Evolutionary conservation across 2,888 invertebrate genomes (phyloP), one percentile per base, ranked within the genome.

Genomic region (Liodrosophila aerea): DNA sequence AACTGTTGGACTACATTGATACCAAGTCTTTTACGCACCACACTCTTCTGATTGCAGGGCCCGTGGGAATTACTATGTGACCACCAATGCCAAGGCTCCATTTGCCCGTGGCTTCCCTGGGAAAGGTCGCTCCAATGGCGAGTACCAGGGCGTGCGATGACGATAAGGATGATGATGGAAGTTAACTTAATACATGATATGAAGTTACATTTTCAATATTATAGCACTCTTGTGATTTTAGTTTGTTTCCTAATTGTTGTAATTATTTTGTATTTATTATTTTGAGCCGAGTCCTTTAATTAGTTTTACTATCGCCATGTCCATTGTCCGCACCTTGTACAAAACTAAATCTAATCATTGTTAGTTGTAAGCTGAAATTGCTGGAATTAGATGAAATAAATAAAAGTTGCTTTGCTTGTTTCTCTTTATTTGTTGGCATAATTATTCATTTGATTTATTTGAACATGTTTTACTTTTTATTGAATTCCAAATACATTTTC

Each of bases 21-120:
- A n/a, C n/a, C n/a, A n/a, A n/a, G n/a, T n/a, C n/a, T n/a, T n/a
- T n/a, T n/a, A n/a, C n/a, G n/a, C n/a, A n/a, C n/a, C n/a, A n/a
- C n/a, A n/a, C n/a, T n/a, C n/a, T n/a, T n/a, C n/a, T n/a, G n/a
- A n/a, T 18, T 90, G 0, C 90, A 96, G 96, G 80, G 95, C 96
- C 11, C 92, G 96, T 82, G 96, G 96, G n/a, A 93, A 94, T 11
- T 96, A 94, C 87, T 96, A 96, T 88, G 94, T 96, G n/a, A 94
- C 94, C 56, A 96, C 96, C 47, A 96, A 96, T 90, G 94, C 94
- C 2, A 93, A 93, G 85, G 94, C 94, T 61, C 96, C 96, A 1
- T 96, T 94, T 90, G 95, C 96, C n/a, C 92, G 94, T 87, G 96
- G 96, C 5, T 94, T 94, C 84, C 95, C 95, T 9, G 93, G 92